A percentile compares a stretch with the other conserved stretches of the same genome.
phyloP scores from a whole-genome alignment of 2,888 invertebrate species.

The Sipha maydis region DNA sequence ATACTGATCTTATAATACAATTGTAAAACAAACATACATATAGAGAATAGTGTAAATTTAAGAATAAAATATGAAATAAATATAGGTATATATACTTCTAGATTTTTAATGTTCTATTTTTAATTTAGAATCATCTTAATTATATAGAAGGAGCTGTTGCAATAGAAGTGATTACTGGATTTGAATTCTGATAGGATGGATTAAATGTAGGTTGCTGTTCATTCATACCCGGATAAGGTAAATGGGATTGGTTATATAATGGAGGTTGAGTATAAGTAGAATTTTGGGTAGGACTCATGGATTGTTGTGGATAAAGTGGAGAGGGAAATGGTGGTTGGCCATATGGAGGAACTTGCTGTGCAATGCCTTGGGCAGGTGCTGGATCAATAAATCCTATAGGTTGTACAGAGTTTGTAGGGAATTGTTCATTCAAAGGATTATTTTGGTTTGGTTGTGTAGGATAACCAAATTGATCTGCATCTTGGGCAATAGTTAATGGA shows the following conservation, averaged over 20 bases:
- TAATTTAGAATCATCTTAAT: neutral
- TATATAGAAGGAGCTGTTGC: conserved; percentile 65
- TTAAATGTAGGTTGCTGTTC: conserved; percentile 44
- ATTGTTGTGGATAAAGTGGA: conserved; percentile 38
- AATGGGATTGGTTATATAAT: conserved; percentile 11
- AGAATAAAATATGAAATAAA: neutral
- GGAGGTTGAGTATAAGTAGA: conserved; percentile 16
- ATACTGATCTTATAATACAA: neutral
- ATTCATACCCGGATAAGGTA: conserved; percentile 35
- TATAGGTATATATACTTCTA: neutral
- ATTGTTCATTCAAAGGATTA: conserved; percentile 15
- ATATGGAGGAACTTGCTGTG: conserved; percentile 35
- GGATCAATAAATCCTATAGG: conserved; percentile 38
- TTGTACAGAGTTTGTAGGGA: conserved; percentile 1
- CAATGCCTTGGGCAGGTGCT: conserved; percentile 35
- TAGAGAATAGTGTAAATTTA: too few relatives aligned
- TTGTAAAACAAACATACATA: too few relatives aligned
- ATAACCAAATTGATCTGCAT: conserved; percentile 44
- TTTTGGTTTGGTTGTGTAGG: conserved; percentile 18
- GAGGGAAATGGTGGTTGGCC: neutral
- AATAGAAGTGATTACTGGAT: neutral
- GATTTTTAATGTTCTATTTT: neutral
- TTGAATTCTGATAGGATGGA: conserved; percentile 17
- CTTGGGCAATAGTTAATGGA: conserved; percentile 56
- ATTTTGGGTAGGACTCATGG: neutral